These are phyloP conservation scores for Chloroceryle aenea DNA, from an alignment of 2,113 vertebrate genomes.

Conservation along the genomic window DNA sequence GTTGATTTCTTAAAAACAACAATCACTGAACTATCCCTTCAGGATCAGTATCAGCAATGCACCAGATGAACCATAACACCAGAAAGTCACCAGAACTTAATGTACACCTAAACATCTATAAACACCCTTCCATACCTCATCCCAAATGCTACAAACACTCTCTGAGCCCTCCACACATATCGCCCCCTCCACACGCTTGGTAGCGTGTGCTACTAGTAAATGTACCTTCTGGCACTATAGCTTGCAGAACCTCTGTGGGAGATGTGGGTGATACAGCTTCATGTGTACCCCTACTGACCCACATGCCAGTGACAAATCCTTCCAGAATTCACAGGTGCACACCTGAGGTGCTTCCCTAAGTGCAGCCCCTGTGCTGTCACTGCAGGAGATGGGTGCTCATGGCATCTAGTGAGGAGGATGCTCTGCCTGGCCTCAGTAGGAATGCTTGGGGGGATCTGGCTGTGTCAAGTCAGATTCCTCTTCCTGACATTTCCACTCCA, in stretches of 20 bases:
- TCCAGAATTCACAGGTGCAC: not conserved
- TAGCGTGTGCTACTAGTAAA: not conserved
- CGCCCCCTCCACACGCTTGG: rapidly evolving
- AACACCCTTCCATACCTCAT: not conserved
- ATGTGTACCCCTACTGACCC: not conserved
- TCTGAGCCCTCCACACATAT: too few species aligned
- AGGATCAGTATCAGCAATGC: not conserved
- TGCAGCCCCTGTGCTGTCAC: not conserved
- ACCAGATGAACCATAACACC: not conserved
- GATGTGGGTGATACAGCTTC: not conserved
- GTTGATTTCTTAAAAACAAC: not conserved
- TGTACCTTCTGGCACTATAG: not conserved
- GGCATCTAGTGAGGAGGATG: not conserved
- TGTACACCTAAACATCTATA: too few species aligned
- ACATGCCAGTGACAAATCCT: not conserved
- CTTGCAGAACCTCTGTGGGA: not conserved
- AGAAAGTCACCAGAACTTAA: not conserved
- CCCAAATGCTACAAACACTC: not conserved
- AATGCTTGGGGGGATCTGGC: not conserved
- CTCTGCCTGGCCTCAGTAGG: not conserved
- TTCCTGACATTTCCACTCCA: not conserved
- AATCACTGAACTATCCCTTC: not conserved
- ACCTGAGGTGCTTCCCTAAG: not conserved
- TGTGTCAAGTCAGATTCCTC: not conserved
- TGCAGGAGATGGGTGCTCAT: not conserved